These are phyloP conservation scores for Edolisoma coerulescens DNA, from an alignment of 2,113 vertebrate species.

Conservation along the genomic window DNA sequence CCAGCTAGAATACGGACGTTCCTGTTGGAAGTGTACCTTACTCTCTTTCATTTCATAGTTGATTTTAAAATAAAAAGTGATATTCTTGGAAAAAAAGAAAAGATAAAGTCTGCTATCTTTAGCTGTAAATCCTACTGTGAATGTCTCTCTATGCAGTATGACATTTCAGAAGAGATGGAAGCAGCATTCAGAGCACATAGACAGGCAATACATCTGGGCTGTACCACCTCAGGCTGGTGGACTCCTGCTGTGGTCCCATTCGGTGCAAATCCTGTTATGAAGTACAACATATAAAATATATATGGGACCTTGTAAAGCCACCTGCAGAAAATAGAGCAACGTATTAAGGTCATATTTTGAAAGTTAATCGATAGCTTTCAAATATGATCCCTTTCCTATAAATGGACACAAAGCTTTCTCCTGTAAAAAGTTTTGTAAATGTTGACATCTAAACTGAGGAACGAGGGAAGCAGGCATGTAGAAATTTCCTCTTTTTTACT, in stretches of 20 bases:
- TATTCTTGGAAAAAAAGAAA: background rate
- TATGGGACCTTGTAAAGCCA: background rate
- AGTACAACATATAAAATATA: background rate
- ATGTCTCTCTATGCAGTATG: background rate
- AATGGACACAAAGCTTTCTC: background rate
- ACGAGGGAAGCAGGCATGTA: background rate
- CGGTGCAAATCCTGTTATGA: background rate
- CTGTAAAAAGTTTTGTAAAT: background rate
- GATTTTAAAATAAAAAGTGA: background rate
- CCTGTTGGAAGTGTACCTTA: background rate
- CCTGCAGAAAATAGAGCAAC: background rate
- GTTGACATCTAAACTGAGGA: background rate
- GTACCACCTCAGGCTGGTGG: background rate
- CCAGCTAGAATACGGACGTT: fast-evolving
- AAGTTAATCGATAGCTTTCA: background rate
- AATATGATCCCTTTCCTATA: background rate
- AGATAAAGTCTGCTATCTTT: background rate
- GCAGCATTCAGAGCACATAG: background rate
- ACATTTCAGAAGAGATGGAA: background rate
- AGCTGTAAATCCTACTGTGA: background rate
- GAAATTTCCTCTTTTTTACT: background rate
- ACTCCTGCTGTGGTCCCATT: background rate
- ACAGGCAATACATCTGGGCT: background rate
- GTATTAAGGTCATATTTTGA: background rate
- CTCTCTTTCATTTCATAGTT: background rate